phyloP scores from a whole-genome alignment of 1,140 invertebrate genomes.

The Pectinophora gossypiella region DNA sequence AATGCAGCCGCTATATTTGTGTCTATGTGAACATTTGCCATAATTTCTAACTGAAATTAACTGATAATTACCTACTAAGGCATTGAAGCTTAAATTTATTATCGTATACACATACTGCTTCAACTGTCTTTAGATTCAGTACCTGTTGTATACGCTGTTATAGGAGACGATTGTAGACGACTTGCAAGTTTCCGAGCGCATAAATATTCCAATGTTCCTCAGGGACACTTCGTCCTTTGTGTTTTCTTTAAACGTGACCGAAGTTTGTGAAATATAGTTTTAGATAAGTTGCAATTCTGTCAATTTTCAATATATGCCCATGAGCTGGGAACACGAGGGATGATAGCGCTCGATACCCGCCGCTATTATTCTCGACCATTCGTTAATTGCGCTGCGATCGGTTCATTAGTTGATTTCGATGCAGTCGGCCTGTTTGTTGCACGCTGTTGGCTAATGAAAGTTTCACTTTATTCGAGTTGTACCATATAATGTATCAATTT shows the following conservation, averaged over 20 bases:
- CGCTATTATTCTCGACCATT: neutral
- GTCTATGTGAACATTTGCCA: neutral
- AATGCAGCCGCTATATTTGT: slow-evolving; percentile 18
- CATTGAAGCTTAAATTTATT: too few species aligned
- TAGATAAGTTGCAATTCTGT: neutral
- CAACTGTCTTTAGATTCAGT: too few species aligned
- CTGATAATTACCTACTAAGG: neutral
- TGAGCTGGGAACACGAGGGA: too few species aligned
- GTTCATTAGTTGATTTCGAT: neutral
- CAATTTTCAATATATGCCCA: too few species aligned
- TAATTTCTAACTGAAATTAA: slow-evolving; percentile 20
- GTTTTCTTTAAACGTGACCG: neutral
- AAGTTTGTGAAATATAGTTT: neutral
- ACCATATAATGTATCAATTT: too few species aligned
- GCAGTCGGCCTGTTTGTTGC: neutral
- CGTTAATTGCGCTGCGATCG: neutral
- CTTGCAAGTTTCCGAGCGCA: neutral
- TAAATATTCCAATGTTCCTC: neutral
- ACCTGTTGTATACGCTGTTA: too few species aligned
- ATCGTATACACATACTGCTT: too few species aligned
- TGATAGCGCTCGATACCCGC: too few species aligned
- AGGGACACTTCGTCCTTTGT: neutral
- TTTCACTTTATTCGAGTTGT: too few species aligned
- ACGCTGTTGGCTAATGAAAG: neutral
- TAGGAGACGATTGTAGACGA: too few species aligned